Conservation (phyloP, 53 echinoderm and acorn worm species). For the Paracentrotus lividus region DNA sequence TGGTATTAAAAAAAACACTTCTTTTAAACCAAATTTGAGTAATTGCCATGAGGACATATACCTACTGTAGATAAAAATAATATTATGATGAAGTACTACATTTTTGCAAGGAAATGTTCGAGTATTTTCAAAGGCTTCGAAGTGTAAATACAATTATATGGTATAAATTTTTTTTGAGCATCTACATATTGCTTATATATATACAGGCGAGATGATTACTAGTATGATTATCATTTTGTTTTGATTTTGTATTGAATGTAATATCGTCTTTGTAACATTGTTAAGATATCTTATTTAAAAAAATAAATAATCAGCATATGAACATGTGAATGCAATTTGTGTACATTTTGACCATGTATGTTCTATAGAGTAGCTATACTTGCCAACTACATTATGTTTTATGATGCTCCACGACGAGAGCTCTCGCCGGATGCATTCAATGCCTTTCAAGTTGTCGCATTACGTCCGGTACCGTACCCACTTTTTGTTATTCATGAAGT, state of each 20-base stretch:
- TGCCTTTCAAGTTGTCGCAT: too few species aligned
- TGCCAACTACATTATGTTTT: too few species aligned
- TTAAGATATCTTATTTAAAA: constrained; percentile 68
- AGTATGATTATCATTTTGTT: too few species aligned
- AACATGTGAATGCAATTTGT: constrained; percentile 7
- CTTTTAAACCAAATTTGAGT: neutral
- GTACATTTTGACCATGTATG: too few species aligned
- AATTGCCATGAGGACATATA: neutral
- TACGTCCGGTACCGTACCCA: too few species aligned
- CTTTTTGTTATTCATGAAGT: too few species aligned
- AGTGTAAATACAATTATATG: constrained; percentile 49
- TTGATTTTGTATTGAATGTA: constrained; percentile 60
- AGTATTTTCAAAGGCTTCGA: constrained; percentile 30
- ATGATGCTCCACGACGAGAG: too few species aligned
- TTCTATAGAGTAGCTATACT: too few species aligned
- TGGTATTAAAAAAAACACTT: too few species aligned
- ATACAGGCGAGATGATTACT: too few species aligned
- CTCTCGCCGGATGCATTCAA: too few species aligned
- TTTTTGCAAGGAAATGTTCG: constrained; percentile 1
- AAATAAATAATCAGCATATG: constrained; percentile 52
- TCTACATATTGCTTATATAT: constrained; percentile 16
- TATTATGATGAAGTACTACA: constrained; percentile 50
- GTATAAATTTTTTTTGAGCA: constrained; percentile 27
- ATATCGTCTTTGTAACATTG: constrained; percentile 63
- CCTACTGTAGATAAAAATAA: neutral